Conservation (phyloP, 2,113 vertebrate species). For the Formicarius rufipectus region DNA sequence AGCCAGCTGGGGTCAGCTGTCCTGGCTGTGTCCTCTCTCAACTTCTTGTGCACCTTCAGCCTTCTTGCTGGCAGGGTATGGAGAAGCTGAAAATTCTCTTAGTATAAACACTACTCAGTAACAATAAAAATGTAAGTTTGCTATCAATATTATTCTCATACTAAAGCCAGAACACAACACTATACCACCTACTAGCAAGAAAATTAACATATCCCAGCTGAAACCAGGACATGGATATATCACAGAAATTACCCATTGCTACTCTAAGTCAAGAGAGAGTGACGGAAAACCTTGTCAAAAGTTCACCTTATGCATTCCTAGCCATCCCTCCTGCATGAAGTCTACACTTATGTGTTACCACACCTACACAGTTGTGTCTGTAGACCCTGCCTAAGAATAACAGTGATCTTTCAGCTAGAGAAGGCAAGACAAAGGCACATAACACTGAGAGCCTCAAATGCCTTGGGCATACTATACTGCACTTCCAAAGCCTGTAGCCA, state of each 20-base stretch:
- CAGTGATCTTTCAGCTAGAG: not conserved
- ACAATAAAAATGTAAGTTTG: not conserved
- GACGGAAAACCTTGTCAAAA: not conserved
- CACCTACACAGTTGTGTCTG: not conserved
- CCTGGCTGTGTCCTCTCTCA: not conserved
- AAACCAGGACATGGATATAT: not conserved
- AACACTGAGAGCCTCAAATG: not conserved
- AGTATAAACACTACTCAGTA: not conserved
- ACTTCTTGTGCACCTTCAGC: not conserved
- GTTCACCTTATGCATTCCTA: not conserved
- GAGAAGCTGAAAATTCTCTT: not conserved
- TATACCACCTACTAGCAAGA: not conserved
- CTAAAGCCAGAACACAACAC: not conserved
- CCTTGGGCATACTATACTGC: not conserved
- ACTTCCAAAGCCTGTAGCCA: accelerated
- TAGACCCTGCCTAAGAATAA: not conserved
- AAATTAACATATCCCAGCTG: not conserved
- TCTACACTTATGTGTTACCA: accelerated
- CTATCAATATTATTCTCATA: not conserved
- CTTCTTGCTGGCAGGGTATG: not conserved
- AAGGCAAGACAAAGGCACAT: not conserved
- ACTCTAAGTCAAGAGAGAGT: not conserved
- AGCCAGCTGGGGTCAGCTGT: not conserved
- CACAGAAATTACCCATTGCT: not conserved
- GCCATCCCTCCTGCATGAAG: not conserved